phyloP scores from a whole-genome alignment of 1,140 invertebrate species.

The Ips nitidus region DNA sequence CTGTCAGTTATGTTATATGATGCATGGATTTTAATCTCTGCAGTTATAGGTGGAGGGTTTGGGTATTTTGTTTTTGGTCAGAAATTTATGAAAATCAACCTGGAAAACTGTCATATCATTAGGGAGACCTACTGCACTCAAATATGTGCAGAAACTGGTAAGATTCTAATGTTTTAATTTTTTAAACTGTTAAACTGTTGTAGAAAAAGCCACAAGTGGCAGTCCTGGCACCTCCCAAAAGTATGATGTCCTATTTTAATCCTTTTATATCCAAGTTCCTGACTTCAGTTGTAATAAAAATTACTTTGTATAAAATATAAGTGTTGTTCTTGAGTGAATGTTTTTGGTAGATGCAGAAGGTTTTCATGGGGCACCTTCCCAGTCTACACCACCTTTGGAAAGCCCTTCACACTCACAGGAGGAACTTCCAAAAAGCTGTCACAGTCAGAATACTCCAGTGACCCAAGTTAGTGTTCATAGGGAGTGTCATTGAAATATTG shows the following conservation, averaged over 20 bases:
- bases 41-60: constrained; percentile 73
- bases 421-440: constrained; percentile 8
- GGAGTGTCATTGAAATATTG: constrained; percentile 22
- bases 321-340: no score
- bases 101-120: constrained; percentile 52
- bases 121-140: constrained; percentile 48
- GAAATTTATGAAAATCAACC: constrained; percentile 51
- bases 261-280: constrained; percentile 1
- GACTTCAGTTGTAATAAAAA: not conserved
- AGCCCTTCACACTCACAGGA: constrained; percentile 19
- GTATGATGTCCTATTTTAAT: constrained; percentile 36
- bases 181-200: constrained; percentile 5
- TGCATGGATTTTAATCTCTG: constrained; percentile 73
- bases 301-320: no score
- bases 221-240: constrained; percentile 36
- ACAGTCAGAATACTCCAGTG: not conserved
- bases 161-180: constrained; percentile 13
- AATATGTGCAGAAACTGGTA: constrained; percentile 47
- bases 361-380: constrained; percentile 22
- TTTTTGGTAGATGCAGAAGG: not conserved
- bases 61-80: constrained; percentile 66
- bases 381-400: constrained; percentile 28
- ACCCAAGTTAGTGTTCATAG: constrained; percentile 23
- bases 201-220: constrained; percentile 31
- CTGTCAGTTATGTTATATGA: constrained; percentile 88